phyloP scores from a whole-genome alignment of 1,140 invertebrate genomes.

The Archivesica marissinica region DNA sequence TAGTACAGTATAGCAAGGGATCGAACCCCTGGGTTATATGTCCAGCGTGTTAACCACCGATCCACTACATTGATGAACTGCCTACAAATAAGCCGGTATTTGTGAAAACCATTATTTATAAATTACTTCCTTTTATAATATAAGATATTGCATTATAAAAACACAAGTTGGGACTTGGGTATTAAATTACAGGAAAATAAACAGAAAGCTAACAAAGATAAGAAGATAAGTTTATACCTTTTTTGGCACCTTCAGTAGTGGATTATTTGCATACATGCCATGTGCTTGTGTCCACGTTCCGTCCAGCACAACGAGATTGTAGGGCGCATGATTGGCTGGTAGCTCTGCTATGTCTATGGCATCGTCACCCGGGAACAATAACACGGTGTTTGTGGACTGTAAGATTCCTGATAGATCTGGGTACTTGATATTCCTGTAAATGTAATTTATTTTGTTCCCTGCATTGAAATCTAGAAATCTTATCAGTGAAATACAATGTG shows the following conservation, averaged over 20 bases:
- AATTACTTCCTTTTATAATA: neutral
- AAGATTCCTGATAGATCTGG: conserved; percentile 89
- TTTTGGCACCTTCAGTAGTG: conserved; percentile 79
- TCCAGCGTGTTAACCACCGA: neutral
- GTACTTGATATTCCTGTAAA: conserved; percentile 85
- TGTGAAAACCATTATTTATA: neutral
- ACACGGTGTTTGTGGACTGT: conserved; percentile 88
- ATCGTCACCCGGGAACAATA: conserved; percentile 92
- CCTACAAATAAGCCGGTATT: neutral
- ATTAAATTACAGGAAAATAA: too few species aligned
- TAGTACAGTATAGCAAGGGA: too few species aligned
- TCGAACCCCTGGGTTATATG: too few species aligned
- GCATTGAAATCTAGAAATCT: too few species aligned
- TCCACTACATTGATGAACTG: neutral
- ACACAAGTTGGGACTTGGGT: too few species aligned
- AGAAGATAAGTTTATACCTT: conserved; percentile 82
- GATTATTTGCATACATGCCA: conserved; percentile 84
- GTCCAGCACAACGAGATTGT: conserved; percentile 94
- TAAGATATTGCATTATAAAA: too few species aligned
- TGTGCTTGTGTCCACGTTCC: conserved; percentile 98
- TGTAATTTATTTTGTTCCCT: too few species aligned
- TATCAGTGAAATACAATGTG: too few species aligned
- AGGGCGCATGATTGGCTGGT: conserved; percentile 81
- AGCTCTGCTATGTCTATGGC: conserved; percentile 88
- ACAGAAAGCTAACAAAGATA: too few species aligned